Evolutionary conservation across 2,888 invertebrate species (phyloP).

Genomic region (Isoperla grammatica): DNA sequence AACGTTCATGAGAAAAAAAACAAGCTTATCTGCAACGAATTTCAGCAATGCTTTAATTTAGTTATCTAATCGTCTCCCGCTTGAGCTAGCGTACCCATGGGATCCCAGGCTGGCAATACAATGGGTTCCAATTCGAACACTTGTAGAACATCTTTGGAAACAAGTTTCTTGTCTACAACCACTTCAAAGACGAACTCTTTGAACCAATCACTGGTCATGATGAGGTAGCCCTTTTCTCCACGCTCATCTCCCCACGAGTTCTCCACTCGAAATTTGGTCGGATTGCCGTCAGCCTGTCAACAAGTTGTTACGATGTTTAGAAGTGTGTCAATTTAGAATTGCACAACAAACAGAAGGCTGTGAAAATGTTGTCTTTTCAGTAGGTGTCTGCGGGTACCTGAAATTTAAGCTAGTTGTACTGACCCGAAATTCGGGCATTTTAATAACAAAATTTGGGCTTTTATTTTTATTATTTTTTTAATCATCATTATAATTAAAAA

Average conservation of each 20-base stretch:
- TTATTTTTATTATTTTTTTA: no score
- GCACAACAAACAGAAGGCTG: no score
- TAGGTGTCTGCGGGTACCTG: no score
- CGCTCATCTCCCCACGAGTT: slow-evolving; percentile 90
- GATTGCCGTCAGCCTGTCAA: slow-evolving; percentile 55
- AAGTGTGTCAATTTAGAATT: no score
- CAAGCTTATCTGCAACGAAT: neutral
- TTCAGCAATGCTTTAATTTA: neutral
- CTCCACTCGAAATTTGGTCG: slow-evolving; percentile 78
- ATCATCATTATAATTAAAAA: no score
- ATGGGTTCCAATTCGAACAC: slow-evolving; percentile 71
- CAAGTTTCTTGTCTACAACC: slow-evolving; percentile 78
- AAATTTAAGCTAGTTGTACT: no score
- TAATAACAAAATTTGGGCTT: no score
- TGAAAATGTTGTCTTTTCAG: no score
- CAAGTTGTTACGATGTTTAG: no score
- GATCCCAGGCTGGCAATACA: slow-evolving; percentile 87
- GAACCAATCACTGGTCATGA: slow-evolving; percentile 84
- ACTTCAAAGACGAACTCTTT: slow-evolving; percentile 83
- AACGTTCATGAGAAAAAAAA: neutral
- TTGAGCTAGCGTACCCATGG: slow-evolving; percentile 77
- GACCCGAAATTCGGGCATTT: no score
- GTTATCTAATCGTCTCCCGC: no score
- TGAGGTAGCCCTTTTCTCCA: slow-evolving; percentile 78
- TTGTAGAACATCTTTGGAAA: slow-evolving; percentile 65